phyloP scores from a whole-genome alignment of 2,888 invertebrate species.

The Hyalella azteca region DNA sequence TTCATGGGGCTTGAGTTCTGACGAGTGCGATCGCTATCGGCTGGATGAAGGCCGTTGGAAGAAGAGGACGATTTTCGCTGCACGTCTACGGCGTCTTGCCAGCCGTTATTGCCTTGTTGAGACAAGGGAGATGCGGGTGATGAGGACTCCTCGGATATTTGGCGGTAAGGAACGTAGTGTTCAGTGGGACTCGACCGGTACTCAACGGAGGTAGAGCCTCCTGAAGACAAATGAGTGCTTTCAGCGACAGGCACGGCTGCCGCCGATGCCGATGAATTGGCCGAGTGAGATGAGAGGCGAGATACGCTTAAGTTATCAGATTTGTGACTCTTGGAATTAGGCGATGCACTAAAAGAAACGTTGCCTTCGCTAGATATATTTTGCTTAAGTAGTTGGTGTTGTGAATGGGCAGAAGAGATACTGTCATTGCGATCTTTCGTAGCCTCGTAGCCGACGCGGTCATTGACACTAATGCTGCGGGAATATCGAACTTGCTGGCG shows the following conservation, averaged over 20 bases:
- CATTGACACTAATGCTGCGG: slow-evolving; percentile 22
- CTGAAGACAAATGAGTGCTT: neutral
- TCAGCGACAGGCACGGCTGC: neutral
- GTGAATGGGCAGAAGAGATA: neutral
- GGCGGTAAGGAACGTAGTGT: neutral
- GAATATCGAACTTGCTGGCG: neutral
- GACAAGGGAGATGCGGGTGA: slow-evolving; percentile 1
- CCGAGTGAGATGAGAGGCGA: neutral
- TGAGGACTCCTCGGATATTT: neutral
- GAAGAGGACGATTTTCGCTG: neutral
- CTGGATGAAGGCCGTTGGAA: neutral
- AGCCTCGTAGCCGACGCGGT: slow-evolving; percentile 12
- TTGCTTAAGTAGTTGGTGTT: slow-evolving; percentile 17
- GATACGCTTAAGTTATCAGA: slow-evolving; percentile 10
- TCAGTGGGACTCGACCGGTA: neutral
- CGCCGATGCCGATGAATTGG: neutral
- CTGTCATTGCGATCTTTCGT: slow-evolving; percentile 2
- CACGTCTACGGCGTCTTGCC: slow-evolving; percentile 3
- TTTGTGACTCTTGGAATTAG: slow-evolving; percentile 18
- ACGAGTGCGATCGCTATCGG: neutral
- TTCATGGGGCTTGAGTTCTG: neutral
- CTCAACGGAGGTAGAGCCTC: neutral
- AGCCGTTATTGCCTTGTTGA: neutral
- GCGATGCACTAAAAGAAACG: neutral
- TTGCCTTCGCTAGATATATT: neutral